Conservation (phyloP, 2,113 vertebrate species). For the Oxygymnocypris stewartii region DNA sequence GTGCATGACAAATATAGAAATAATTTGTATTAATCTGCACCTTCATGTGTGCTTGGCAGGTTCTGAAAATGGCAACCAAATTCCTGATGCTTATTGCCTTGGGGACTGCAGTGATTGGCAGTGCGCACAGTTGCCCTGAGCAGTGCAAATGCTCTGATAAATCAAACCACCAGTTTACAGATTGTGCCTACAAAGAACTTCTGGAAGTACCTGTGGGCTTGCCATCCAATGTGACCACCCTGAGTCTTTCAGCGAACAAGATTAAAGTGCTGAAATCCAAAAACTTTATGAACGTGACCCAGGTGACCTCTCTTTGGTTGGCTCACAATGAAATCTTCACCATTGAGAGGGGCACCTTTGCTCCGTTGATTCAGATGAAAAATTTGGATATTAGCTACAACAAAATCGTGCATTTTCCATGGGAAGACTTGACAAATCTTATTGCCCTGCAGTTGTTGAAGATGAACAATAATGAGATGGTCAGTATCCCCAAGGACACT, state of each 20-base stretch:
- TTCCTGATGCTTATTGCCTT: slow-evolving; percentile 72
- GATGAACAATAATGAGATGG: slow-evolving; percentile 96
- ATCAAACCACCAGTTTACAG: slow-evolving; percentile 86
- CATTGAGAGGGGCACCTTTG: slow-evolving; percentile 81
- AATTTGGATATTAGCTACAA: slow-evolving; percentile 97
- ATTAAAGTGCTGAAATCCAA: slow-evolving; percentile 80
- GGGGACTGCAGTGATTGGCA: slow-evolving; percentile 68
- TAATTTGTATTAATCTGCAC: slow-evolving; percentile 14
- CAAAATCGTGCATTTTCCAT: slow-evolving; percentile 89
- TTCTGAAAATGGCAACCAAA: slow-evolving; percentile 76
- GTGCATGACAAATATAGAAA: neutral
- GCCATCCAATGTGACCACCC: slow-evolving; percentile 90
- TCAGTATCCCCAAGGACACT: slow-evolving; percentile 82
- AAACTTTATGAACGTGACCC: slow-evolving; percentile 83
- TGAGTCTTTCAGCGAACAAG: slow-evolving; percentile 95
- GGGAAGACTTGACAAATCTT: slow-evolving; percentile 88
- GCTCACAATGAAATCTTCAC: slow-evolving; percentile 89
- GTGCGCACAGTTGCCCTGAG: slow-evolving; percentile 81
- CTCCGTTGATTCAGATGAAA: slow-evolving; percentile 84
- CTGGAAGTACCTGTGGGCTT: slow-evolving; percentile 85
- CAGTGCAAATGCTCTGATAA: slow-evolving; percentile 92
- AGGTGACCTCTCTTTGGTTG: slow-evolving; percentile 94
- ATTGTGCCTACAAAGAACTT: slow-evolving; percentile 96
- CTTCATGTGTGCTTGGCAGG: slow-evolving; percentile 56
- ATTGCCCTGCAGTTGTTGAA: slow-evolving; percentile 92